Conservation (phyloP, 2,113 vertebrate species). For the Oenanthe melanoleuca region DNA sequence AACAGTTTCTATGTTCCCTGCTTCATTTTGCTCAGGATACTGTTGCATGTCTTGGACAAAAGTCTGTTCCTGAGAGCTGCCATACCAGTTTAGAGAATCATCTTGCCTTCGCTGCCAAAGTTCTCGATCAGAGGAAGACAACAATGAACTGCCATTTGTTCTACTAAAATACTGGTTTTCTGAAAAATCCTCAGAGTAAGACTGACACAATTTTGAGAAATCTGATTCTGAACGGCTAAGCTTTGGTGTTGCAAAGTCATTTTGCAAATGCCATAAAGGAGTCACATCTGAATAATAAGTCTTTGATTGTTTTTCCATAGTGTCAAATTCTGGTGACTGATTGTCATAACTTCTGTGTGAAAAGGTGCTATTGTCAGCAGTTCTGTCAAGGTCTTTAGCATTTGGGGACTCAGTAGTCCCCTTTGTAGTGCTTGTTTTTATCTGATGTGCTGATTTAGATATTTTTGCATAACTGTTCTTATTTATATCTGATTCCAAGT, state of each 20-base stretch:
- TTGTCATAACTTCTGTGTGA: conserved; percentile 79
- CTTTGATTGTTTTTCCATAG: conserved; percentile 82
- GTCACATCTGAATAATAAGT: conserved; percentile 82
- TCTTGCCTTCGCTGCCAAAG: conserved; percentile 92
- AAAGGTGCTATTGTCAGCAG: conserved; percentile 74
- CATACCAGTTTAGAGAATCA: conserved; percentile 83
- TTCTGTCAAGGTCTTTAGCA: conserved; percentile 70
- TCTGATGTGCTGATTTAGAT: conserved; percentile 83
- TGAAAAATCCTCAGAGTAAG: conserved; percentile 96
- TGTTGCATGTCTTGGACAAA: conserved; percentile 73
- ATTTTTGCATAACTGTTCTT: conserved; percentile 89
- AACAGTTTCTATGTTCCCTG: conserved; percentile 83
- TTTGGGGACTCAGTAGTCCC: conserved; percentile 67
- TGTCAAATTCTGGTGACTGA: conserved; percentile 72
- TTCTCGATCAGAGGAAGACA: conserved; percentile 94
- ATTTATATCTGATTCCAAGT: conserved; percentile 86
- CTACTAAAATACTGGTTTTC: conserved; percentile 90
- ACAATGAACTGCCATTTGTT: conserved; percentile 88
- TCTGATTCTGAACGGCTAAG: conserved; percentile 96
- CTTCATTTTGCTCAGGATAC: conserved; percentile 78
- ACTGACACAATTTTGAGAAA: conserved; percentile 96
- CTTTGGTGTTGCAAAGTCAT: conserved; percentile 91
- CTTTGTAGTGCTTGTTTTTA: conserved; percentile 81
- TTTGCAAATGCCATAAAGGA: conserved; percentile 92
- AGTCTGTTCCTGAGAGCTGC: conserved; percentile 77